These are phyloP conservation scores for Aricia agestis DNA, from an alignment of 1,140 invertebrate genomes.

Conservation along the genomic window DNA sequence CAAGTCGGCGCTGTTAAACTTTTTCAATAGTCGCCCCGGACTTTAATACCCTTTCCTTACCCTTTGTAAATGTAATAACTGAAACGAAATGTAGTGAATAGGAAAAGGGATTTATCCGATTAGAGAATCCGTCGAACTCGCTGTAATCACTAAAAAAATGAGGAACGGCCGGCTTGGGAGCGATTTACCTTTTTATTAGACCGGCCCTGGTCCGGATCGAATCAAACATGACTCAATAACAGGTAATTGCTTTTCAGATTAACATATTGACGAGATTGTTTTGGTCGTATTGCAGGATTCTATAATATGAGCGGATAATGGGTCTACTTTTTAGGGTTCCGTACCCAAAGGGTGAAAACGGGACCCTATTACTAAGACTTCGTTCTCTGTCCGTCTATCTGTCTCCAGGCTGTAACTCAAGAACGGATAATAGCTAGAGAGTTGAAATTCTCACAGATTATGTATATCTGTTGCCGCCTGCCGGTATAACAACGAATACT, in stretches of 20 bases:
- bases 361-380: too few relatives aligned
- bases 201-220: background rate
- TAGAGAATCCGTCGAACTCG: background rate
- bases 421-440: too few relatives aligned
- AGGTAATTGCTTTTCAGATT: background rate
- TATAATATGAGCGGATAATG: background rate
- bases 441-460: too few relatives aligned
- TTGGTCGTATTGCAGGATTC: background rate
- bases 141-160: constrained; percentile 4
- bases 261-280: background rate
- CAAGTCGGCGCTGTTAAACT: background rate
- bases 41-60: background rate
- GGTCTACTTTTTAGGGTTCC: too few relatives aligned
- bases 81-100: constrained; percentile 1
- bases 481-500: too few relatives aligned
- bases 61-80: constrained; percentile 6
- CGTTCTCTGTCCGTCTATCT: too few relatives aligned
- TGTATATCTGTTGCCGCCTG: too few relatives aligned
- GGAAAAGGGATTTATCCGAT: constrained; percentile 3
- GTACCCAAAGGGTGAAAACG: too few relatives aligned
- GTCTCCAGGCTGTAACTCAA: too few relatives aligned
- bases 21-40: background rate
- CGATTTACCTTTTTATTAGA: constrained; percentile 5
- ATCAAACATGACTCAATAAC: constrained; percentile 14
- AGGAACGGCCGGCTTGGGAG: background rate